Evolutionary conservation across 2,797 vertebrate genomes (phyloP).

Genomic region (Tragelaphus oryx): DNA sequence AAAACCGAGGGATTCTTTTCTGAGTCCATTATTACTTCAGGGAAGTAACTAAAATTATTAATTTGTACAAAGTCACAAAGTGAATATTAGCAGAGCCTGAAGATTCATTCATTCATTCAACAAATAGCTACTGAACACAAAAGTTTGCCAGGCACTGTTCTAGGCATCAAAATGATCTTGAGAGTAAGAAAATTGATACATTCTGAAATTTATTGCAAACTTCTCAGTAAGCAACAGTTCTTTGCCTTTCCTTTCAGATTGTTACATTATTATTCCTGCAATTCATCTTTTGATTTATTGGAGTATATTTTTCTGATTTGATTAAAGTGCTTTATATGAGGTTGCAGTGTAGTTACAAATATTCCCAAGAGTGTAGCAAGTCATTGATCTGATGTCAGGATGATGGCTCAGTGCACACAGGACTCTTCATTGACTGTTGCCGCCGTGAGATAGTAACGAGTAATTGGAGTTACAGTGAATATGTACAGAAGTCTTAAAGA

Average conservation of each 20-base stretch:
- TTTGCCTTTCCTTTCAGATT: background rate
- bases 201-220: background rate
- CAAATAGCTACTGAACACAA: background rate
- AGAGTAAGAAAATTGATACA: background rate
- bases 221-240: background rate
- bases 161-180: slow-evolving; percentile 1
- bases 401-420: background rate
- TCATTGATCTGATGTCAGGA: background rate
- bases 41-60: background rate
- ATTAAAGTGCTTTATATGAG: slow-evolving; percentile 18
- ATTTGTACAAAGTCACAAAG: background rate
- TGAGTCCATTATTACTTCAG: background rate
- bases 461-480: slow-evolving; percentile 22
- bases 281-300: slow-evolving; percentile 28
- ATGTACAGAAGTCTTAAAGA: background rate
- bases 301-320: slow-evolving; percentile 28
- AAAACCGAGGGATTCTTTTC: background rate
- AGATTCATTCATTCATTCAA: background rate
- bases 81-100: background rate
- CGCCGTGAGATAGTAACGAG: background rate
- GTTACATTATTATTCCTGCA: background rate
- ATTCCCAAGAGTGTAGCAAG: slow-evolving; percentile 7
- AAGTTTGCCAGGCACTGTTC: background rate
- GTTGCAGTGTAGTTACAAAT: background rate
- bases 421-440: background rate